Percentiles rank a stretch among this genome's conserved stretches.
phyloP scores from a whole-genome alignment of 2,113 vertebrate genomes.

The Microcebus lehilahytsara region DNA sequence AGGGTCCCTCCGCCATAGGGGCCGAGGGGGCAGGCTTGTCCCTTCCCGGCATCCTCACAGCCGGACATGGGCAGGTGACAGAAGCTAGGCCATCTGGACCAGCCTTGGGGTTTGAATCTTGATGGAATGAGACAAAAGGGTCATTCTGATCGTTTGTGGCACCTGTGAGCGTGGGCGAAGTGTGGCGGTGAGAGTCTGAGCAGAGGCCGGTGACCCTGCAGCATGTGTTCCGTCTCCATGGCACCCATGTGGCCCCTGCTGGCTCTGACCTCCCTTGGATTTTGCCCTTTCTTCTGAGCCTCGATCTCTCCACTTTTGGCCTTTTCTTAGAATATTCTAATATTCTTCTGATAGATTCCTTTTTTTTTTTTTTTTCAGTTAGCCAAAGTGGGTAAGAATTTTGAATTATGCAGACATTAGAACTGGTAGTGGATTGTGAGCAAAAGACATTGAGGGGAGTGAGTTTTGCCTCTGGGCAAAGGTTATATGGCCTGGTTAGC shows the following conservation, averaged over 20 bases:
- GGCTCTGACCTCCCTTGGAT: neutral
- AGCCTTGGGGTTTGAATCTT: neutral
- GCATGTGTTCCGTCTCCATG: neutral
- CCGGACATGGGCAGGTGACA: neutral
- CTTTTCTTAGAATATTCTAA: neutral
- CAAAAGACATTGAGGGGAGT: neutral
- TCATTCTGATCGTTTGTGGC: neutral
- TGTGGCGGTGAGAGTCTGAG: neutral
- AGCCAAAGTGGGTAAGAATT: neutral
- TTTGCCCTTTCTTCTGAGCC: neutral
- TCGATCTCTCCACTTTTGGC: neutral
- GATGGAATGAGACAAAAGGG: neutral
- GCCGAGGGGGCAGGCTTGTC: no score
- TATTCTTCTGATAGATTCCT: neutral
- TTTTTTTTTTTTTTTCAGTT: neutral
- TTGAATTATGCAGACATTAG: neutral
- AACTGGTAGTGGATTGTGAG: neutral
- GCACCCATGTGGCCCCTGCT: rapidly evolving
- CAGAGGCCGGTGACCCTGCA: neutral
- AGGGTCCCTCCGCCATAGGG: no score
- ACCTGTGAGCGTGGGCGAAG: neutral
- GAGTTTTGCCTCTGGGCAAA: no score
- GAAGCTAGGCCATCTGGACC: neutral
- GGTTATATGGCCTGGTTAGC: no score
- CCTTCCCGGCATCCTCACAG: neutral